Conservation (phyloP, 1,140 invertebrate species). For the Melitaea cinxia region DNA sequence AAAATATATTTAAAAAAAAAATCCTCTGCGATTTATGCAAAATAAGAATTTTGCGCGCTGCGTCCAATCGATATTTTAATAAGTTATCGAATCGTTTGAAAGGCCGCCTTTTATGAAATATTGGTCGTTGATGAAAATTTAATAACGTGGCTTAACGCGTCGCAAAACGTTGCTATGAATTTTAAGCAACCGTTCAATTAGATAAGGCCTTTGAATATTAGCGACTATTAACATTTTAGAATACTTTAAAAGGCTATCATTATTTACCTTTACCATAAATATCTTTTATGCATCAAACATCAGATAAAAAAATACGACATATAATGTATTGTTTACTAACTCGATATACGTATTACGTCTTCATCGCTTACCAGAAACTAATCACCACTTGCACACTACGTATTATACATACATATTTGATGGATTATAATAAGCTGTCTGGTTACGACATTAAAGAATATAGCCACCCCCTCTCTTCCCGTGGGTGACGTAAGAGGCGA, state of each 20-base stretch:
- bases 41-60: neutral
- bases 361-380: too few species aligned
- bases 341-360: too few species aligned
- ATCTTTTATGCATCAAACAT: too few species aligned
- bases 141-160: constrained; percentile 12
- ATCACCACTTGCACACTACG: too few species aligned
- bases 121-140: constrained; percentile 22
- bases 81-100: constrained; percentile 8
- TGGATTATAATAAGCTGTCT: too few species aligned
- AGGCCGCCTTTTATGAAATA: constrained; percentile 11
- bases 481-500: too few species aligned
- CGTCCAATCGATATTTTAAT: constrained; percentile 6
- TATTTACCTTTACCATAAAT: neutral
- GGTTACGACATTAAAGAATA: too few species aligned
- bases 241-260: neutral
- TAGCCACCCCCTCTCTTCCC: too few species aligned
- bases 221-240: neutral
- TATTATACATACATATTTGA: too few species aligned
- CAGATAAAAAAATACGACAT: too few species aligned
- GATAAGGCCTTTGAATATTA: neutral
- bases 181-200: constrained; percentile 1
- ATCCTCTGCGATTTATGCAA: neutral
- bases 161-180: constrained; percentile 1
- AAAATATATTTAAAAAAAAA: neutral
- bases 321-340: too few species aligned